These are phyloP conservation scores for Malurus leucopterus DNA, from an alignment of 2,797 vertebrate species.

Conservation along the genomic window DNA sequence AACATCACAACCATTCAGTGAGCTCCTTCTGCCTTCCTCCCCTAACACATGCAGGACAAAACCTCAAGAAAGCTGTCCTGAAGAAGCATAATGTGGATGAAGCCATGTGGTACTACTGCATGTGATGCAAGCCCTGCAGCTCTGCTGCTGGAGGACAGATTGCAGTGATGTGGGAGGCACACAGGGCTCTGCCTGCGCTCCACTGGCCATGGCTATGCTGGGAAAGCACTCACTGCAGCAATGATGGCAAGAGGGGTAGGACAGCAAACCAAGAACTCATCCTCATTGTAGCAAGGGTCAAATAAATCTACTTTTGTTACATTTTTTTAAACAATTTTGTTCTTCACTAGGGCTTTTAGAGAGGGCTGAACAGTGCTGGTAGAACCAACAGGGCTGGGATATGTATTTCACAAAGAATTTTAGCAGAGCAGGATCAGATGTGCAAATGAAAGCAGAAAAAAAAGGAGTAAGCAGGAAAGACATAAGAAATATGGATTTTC, in stretches of 20 bases:
- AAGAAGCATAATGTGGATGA: background rate
- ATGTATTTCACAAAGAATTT: background rate
- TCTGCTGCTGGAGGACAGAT: background rate
- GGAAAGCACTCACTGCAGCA: background rate
- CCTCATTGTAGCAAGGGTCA: background rate
- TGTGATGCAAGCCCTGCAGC: background rate
- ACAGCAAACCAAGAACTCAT: background rate
- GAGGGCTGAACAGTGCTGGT: background rate
- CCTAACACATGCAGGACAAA: background rate
- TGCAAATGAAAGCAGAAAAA: background rate
- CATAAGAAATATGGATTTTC: slow-evolving; percentile 10
- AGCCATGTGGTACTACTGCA: background rate
- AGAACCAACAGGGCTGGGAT: background rate
- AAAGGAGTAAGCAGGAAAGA: background rate
- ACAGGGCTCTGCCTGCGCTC: background rate
- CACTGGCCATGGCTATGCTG: too few species aligned
- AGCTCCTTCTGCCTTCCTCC: background rate
- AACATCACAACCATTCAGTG: background rate
- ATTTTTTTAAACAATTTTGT: background rate
- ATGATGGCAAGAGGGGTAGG: background rate
- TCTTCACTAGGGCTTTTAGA: background rate
- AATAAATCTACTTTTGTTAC: background rate
- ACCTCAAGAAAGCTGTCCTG: background rate
- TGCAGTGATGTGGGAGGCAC: background rate
- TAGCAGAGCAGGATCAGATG: background rate